Base-by-base conservation (phyloP, 2,888 invertebrate species). In the Limnephilus auricula region DNA sequence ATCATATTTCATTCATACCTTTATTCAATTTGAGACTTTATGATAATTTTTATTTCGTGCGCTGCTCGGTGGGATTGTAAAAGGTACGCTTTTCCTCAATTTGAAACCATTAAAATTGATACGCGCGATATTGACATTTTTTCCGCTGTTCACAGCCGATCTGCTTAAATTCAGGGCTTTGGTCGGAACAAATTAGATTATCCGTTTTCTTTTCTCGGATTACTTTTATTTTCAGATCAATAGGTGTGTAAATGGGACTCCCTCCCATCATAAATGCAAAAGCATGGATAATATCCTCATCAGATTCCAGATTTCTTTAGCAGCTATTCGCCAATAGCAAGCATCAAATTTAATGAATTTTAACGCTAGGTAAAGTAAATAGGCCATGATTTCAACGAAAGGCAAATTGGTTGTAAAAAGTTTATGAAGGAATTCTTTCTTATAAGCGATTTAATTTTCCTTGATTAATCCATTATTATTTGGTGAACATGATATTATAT, bases 21-120 rank as follows among this genome's bases (percentile, higher is more conserved):
- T 79, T 89, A 79, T 89, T 89, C 89, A 89, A 89, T 89, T 89
- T 65, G 50, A 86, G 65, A 86, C 65, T 86, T 86, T 86, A 86
- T 86, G 86, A 86, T 86, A 86, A 86, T 86, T 86, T 86, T 86
- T 86, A 32, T 31, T 34, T 50, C 30, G 30, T 85, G 34, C 40
- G 40, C 37, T 40, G 12, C 84, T 40, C 40, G 30, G 30, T 9
- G 40, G 30, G 40, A n/a, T n/a, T n/a, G 45, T n/a, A 65, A 86
- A 50, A n/a, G 32, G 32, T 65, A 65, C 45, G 65, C 86, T 86
- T 86, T 65, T 32, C 32, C 15, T n/a, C 50, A 86, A 86, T 86
- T 86, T 30, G 65, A 32, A 12, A 86, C 86, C 65, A 86, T 86
- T 86, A 86, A 86, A 86, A 86, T 31, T 85, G 84, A 37, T 85